phyloP scores from a whole-genome alignment of 2,888 invertebrate genomes.

The Drosophila planitibia region DNA sequence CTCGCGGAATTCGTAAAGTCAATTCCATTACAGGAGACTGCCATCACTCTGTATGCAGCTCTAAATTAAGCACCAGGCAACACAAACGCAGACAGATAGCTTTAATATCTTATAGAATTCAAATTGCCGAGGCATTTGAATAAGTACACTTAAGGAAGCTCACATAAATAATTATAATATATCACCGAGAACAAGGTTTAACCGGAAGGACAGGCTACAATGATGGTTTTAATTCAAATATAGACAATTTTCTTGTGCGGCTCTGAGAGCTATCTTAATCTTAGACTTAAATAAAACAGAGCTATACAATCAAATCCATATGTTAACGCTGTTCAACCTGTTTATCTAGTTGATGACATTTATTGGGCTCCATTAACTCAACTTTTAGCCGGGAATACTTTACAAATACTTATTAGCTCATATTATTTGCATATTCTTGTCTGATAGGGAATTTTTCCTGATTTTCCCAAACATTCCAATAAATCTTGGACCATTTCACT shows the following conservation, averaged over 20 bases:
- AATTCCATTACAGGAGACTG: constrained; percentile 54
- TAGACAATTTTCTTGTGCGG: background rate
- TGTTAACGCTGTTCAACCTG: background rate
- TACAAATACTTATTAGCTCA: background rate
- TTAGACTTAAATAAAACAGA: background rate
- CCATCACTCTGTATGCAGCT: constrained; percentile 33
- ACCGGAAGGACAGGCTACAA: background rate
- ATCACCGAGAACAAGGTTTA: background rate
- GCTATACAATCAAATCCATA: background rate
- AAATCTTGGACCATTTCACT: background rate
- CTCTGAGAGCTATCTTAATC: background rate
- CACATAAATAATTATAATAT: background rate
- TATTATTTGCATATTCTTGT: background rate
- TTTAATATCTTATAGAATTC: background rate
- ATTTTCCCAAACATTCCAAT: background rate
- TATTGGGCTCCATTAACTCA: background rate
- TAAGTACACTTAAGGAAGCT: background rate
- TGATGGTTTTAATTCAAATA: background rate
- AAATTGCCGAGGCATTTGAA: background rate
- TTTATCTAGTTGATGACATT: background rate
- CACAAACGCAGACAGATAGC: constrained; percentile 18
- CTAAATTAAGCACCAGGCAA: constrained; percentile 6
- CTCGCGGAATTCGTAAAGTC: constrained; percentile 50
- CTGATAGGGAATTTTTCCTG: background rate
- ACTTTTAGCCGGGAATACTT: background rate